Percentiles rank a stretch among this genome's conserved stretches.
Evolutionary conservation across 1,140 invertebrate genomes (phyloP).

Genomic region (Leptinotarsa defecta): DNA sequence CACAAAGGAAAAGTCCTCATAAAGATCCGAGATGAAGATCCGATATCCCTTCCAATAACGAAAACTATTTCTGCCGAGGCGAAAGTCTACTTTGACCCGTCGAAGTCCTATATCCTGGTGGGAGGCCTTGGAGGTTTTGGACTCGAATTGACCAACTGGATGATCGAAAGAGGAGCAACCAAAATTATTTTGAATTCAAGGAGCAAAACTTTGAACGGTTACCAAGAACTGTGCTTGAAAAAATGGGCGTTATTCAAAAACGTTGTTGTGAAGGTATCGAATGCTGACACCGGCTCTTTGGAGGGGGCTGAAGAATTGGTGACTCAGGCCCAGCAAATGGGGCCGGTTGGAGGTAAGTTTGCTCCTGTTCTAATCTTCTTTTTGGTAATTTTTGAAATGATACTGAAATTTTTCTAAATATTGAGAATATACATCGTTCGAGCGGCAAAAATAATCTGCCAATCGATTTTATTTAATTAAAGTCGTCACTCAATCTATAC

Average conservation of each 20-base stretch:
- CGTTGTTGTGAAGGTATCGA: constrained; percentile 73
- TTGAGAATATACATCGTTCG: too few relatives aligned
- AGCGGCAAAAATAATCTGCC: too few relatives aligned
- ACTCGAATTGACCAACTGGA: constrained; percentile 77
- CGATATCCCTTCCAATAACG: constrained; percentile 68
- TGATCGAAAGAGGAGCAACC: constrained; percentile 71
- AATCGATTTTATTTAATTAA: too few relatives aligned
- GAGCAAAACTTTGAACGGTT: constrained; percentile 70
- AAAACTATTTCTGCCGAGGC: constrained; percentile 63
- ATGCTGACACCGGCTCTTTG: constrained; percentile 65
- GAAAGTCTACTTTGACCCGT: constrained; percentile 32
- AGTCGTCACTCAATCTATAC: too few relatives aligned
- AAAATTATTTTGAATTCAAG: constrained; percentile 74
- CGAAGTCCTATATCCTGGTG: constrained; percentile 57
- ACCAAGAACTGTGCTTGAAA: constrained; percentile 63
- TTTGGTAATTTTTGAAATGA: constrained; percentile 59
- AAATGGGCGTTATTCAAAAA: constrained; percentile 64
- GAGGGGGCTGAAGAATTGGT: constrained; percentile 74
- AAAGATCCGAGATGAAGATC: constrained; percentile 80
- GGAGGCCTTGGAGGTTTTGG: constrained; percentile 83
- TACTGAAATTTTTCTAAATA: too few relatives aligned
- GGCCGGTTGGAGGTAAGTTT: constrained; percentile 73
- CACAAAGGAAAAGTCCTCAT: constrained; percentile 95
- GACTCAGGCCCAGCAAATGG: constrained; percentile 67
- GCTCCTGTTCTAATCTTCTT: constrained; percentile 47